Conservation (phyloP, 1,140 invertebrate species). For the Drosophila sulfurigaster region DNA sequence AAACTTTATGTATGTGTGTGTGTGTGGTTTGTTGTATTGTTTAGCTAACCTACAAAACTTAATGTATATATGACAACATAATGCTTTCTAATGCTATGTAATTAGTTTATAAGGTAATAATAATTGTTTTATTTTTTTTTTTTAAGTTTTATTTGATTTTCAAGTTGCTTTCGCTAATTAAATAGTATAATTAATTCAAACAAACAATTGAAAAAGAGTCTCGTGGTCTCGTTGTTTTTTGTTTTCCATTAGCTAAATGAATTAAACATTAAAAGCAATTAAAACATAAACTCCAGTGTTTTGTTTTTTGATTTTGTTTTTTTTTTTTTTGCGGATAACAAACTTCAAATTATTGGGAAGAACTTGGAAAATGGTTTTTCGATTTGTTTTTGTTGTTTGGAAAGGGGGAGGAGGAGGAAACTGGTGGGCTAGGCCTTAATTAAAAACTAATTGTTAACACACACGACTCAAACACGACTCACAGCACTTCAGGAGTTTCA, state of each 20-base stretch:
- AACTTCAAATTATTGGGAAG: conserved; percentile 73
- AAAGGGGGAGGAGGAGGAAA: not conserved
- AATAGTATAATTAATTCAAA: conserved; percentile 61
- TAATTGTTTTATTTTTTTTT: conserved; percentile 26
- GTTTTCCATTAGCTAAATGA: conserved; percentile 12
- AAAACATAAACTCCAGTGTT: conserved; percentile 50
- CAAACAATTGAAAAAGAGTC: conserved; percentile 77
- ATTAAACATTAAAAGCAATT: conserved; percentile 43
- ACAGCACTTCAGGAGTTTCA: conserved; percentile 79
- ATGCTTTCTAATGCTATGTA: conserved; percentile 63
- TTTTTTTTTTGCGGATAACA: conserved; percentile 34
- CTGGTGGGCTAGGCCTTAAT: conserved; percentile 63
- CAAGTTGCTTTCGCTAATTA: conserved; percentile 59
- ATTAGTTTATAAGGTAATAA: conserved; percentile 26
- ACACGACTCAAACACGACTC: conserved; percentile 61
- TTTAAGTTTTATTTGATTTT: conserved; percentile 51
- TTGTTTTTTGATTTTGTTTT: conserved; percentile 4
- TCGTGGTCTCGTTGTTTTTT: conserved; percentile 79
- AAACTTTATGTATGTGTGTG: conserved; percentile 62
- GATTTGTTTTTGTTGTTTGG: conserved; percentile 5
- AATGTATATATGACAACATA: conserved; percentile 79
- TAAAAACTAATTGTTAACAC: conserved; percentile 40
- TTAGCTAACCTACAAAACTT: conserved; percentile 66
- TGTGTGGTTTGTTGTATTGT: conserved; percentile 32
- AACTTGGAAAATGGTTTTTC: conserved; percentile 46